Conservation (phyloP, 1,140 invertebrate genomes). For the Geopemphigus sp. region DNA sequence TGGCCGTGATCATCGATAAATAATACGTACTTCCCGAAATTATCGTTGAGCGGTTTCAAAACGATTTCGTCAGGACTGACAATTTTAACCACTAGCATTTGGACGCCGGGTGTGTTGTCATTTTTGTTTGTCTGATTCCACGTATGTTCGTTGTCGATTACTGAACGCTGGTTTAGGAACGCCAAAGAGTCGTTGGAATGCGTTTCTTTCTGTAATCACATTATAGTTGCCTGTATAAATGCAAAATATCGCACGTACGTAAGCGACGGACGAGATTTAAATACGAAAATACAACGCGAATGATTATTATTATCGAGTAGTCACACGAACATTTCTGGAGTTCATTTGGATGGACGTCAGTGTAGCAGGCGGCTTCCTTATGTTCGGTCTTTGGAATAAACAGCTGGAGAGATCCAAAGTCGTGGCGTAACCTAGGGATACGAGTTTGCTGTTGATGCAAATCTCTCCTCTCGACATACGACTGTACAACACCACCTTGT, state of each 20-base stretch:
- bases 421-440: not conserved
- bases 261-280: no score
- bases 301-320: not conserved
- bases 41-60: not conserved
- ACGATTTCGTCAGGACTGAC: constrained; percentile 31
- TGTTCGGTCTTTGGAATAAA: not conserved
- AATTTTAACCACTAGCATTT: not conserved
- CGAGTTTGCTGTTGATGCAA: constrained; percentile 24
- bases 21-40: not conserved
- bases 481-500: constrained; percentile 57
- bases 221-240: no score
- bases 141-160: not conserved
- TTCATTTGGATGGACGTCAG: not conserved
- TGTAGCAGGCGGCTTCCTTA: not conserved
- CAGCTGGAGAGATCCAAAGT: not conserved
- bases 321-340: constrained; percentile 2
- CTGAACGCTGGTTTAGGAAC: not conserved
- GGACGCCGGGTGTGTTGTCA: not conserved
- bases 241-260: not conserved
- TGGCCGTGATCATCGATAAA: no score
- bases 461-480: not conserved
- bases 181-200: not conserved
- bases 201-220: not conserved
- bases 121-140: not conserved
- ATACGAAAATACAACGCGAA: not conserved